Base-by-base conservation (phyloP, 2,888 invertebrate species). In the Acronicta psi region DNA sequence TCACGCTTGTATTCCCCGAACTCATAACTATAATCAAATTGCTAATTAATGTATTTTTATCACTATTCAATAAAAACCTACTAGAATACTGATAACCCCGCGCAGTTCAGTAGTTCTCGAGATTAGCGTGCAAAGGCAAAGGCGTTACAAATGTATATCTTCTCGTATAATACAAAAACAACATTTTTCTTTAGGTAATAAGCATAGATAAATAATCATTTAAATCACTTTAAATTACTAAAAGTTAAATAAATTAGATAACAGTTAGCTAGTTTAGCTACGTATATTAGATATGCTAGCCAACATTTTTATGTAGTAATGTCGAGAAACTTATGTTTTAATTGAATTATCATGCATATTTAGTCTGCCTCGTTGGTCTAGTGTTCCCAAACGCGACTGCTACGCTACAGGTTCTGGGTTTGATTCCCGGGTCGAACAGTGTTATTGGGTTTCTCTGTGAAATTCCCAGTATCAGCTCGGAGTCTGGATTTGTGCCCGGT, bases 291-390 rank as follows among this genome's bases (percentile, higher is more conserved):
- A 61, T 45, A 54, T 69, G 42, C 43, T 45, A 11, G 29, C 13
- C 13, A 67, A 61, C 50, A 59, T 66, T 74, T 64, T 34, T 47
- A 67, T 65, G 69, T 49, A 64, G 49, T 17, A 20, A 55, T 67
- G 71, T 75, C 69, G 66, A 62, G 50, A 47, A 57, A 58, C 55
- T 34, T 18, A 59, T 50, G 51, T 47, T 66, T 59, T 51, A 57
- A 58, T 61, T 42, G 57, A 60, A 59, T 49, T 59, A 60, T 37
- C 59, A 68, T 75, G 61, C 40, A 63, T 71, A 73, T 69, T 50
- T 49, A 25, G 6, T 38, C 31, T 47, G n/a, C n/a, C n/a, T n/a
- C n/a, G n/a, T n/a, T n/a, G n/a, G n/a, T n/a, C n/a, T n/a, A n/a
- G n/a, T n/a, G n/a, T n/a, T n/a, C n/a, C n/a, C n/a, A n/a, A n/a